Base-by-base conservation (phyloP, 1,140 invertebrate genomes). In the Bombus consobrinus region DNA sequence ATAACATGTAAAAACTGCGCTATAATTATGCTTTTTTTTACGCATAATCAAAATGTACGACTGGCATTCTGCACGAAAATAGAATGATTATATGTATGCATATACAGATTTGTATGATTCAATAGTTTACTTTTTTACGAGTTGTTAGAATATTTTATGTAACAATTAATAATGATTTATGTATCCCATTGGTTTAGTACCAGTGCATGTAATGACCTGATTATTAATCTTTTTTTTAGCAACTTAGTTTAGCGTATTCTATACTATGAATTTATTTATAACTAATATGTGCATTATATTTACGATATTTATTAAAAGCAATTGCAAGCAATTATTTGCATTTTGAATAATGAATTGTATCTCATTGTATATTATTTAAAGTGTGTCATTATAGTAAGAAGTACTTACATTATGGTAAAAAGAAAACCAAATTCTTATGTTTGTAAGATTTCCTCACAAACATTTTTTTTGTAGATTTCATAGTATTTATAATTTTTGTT, bases 291-390 rank as follows among this genome's bases (percentile, higher is more conserved):
- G 92, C 89, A 92, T 92, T 91, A 85, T 91, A 85, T 91, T 94
- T 91, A 91, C 89, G 87, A 91, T 94, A 93, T 94, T 93, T 93
- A 94, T 93, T 93, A 91, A 93, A 88, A 90, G 71, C 83, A 89
- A 91, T 84, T 89, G 69, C 86, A 89, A 88, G 76, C 69, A 89
- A 85, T 83, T 88, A 91, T 88, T 89, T 88, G 79, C 88, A 84
- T 86, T 71, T 89, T 85, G 53, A 85, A 84, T 87, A 72, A 86
- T 77, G 80, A 90, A 87, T 86, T 92, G 88, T 92, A 92, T 87
- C 91, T 91, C 87, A 85, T 89, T 92, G 86, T 91, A 90, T 88
- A 92, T 91, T 92, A 89, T 92, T 87, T 84, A 87, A 74, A 80
- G 53, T 34, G 79, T 79, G 57, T 47, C 68, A 28, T 47, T 69